Percentiles rank a stretch among this genome's conserved stretches.
Evolutionary conservation across 2,888 invertebrate species (phyloP).

Genomic region (Cephus rjabovi): DNA sequence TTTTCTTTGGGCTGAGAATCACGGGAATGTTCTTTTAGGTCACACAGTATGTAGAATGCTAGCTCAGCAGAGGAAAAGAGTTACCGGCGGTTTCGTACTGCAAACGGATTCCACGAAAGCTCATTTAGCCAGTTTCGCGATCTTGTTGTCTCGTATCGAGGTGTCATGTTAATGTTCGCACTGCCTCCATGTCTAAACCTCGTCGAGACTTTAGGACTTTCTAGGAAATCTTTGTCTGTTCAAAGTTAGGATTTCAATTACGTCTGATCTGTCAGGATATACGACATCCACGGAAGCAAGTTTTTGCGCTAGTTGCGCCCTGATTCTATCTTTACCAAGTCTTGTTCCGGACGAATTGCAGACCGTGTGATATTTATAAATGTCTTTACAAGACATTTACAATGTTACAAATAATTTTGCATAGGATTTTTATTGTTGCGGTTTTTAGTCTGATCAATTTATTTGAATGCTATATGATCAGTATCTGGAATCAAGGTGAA

Average conservation of each 20-base stretch:
- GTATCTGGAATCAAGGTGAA: not conserved
- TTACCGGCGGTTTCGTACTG: not conserved
- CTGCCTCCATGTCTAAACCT: not conserved
- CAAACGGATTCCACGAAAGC: not conserved
- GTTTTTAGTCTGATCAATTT: not conserved
- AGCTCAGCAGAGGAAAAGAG: not conserved
- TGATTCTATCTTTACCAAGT: too few species aligned
- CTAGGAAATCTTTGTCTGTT: not conserved
- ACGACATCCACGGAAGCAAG: not conserved
- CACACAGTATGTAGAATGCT: not conserved
- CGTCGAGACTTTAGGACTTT: not conserved
- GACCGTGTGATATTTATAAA: not conserved
- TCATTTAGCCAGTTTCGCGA: not conserved
- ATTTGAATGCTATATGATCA: not conserved
- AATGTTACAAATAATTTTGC: not conserved
- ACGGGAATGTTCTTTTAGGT: not conserved
- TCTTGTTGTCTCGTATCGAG: not conserved
- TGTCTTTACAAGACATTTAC: not conserved
- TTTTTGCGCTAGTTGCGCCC: not conserved
- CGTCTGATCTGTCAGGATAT: not conserved
- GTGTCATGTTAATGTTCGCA: slow-evolving; percentile 14
- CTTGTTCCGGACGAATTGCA: too few species aligned
- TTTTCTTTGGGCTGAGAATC: not conserved
- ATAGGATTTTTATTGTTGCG: not conserved
- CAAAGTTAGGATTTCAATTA: not conserved